Evolutionary conservation across 1,140 invertebrate species (phyloP).

Genomic region (Drosophila nannoptera): DNA sequence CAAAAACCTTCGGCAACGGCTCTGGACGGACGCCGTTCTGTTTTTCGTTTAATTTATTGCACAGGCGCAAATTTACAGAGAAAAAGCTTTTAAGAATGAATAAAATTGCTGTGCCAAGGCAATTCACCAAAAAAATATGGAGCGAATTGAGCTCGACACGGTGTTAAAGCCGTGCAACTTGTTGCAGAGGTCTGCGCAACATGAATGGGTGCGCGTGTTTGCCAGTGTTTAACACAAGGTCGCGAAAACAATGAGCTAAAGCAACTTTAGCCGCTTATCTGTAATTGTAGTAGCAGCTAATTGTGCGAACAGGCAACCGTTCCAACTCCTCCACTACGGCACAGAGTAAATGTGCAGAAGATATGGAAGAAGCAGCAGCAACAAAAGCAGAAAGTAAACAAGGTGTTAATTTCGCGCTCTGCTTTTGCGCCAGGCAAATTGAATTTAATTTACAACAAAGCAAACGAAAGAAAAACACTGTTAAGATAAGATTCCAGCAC

Average conservation of each 20-base stretch:
- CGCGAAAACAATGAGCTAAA: constrained; percentile 59
- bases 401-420: constrained; percentile 67
- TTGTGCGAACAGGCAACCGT: constrained; percentile 46
- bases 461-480: constrained; percentile 14
- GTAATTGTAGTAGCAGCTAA: constrained; percentile 60
- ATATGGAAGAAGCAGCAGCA: constrained; percentile 11
- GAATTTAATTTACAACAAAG: constrained; percentile 38
- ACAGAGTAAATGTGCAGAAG: constrained; percentile 16
- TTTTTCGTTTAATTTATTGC: constrained; percentile 48
- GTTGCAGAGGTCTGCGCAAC: constrained; percentile 37
- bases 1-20: constrained; percentile 57
- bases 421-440: constrained; percentile 33
- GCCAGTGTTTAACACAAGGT: constrained; percentile 67
- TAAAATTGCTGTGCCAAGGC: constrained; percentile 47
- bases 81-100: constrained; percentile 17
- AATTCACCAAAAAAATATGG: constrained; percentile 24
- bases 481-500: constrained; percentile 39
- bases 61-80: constrained; percentile 41
- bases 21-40: constrained; percentile 52
- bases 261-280: constrained; percentile 62
- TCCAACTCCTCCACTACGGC: constrained; percentile 18
- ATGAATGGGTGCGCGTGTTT: constrained; percentile 49
- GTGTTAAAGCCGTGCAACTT: constrained; percentile 37
- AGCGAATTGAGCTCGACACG: constrained; percentile 41
- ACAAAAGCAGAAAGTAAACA: constrained; percentile 53